Percentiles rank a stretch among this genome's conserved stretches.
Evolutionary conservation across 2,797 vertebrate genomes (phyloP).

Genomic region (Xenentodon cancila): DNA sequence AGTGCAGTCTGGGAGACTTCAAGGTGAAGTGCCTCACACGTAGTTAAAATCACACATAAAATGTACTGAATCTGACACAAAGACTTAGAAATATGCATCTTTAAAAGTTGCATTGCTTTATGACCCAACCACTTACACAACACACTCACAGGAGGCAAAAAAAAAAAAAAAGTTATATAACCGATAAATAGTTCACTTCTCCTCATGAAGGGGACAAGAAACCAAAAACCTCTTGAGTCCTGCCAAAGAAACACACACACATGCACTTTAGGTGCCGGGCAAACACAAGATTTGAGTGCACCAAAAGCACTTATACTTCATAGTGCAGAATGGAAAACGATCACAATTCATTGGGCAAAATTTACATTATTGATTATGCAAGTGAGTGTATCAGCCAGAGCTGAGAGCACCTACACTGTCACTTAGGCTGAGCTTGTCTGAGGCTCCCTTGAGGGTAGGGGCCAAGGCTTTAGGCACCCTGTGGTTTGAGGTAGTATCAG

Average conservation of each 20-base stretch:
- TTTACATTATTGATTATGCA: too few species aligned
- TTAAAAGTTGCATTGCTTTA: neutral
- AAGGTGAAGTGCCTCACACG: neutral
- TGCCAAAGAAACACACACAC: neutral
- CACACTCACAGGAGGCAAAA: conserved; percentile 17
- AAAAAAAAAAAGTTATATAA: conserved; percentile 54
- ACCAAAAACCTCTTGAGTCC: conserved; percentile 16
- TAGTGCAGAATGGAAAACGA: too few species aligned
- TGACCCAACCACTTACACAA: conserved; percentile 46
- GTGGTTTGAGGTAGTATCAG: too few species aligned
- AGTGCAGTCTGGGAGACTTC: neutral
- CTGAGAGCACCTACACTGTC: too few species aligned
- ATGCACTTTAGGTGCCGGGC: neutral
- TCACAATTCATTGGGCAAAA: too few species aligned
- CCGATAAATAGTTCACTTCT: conserved; percentile 31
- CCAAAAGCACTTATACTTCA: too few species aligned
- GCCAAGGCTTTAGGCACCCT: too few species aligned
- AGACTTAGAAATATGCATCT: conserved; percentile 5
- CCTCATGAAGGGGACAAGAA: conserved; percentile 14
- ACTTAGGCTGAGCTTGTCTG: too few species aligned
- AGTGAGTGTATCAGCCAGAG: too few species aligned
- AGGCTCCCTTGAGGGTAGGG: too few species aligned
- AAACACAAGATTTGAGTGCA: too few species aligned
- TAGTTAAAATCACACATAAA: neutral
- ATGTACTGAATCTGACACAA: neutral